phyloP scores from a whole-genome alignment of 2,888 invertebrate species.

The Chymomyza procnemis region DNA sequence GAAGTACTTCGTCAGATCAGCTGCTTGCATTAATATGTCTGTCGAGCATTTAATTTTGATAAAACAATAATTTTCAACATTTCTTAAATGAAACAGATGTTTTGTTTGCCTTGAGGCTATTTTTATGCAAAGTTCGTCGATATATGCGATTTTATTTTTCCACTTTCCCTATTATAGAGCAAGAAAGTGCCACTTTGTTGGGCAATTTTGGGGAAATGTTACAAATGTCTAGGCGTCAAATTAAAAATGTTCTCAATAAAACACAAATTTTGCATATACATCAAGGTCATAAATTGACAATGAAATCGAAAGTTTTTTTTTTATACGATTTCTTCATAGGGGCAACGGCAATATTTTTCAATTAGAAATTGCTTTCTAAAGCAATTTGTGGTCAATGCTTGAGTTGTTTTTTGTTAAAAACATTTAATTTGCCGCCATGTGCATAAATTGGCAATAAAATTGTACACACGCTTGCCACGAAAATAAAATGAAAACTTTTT shows the following conservation, averaged over 20 bases:
- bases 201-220: slow-evolving; percentile 39
- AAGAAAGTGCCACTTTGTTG: background rate
- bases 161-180: background rate
- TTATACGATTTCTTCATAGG: background rate
- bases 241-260: slow-evolving; percentile 45
- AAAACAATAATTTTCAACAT: slow-evolving; percentile 20
- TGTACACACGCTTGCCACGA: slow-evolving; percentile 14
- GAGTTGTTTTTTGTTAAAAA: slow-evolving; percentile 8
- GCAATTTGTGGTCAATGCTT: slow-evolving; percentile 13
- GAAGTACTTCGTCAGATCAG: background rate
- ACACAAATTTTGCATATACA: slow-evolving; percentile 36
- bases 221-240: slow-evolving; percentile 41
- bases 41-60: slow-evolving; percentile 39
- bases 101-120: background rate
- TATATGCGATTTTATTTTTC: slow-evolving; percentile 10
- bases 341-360: background rate
- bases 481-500: slow-evolving; percentile 64
- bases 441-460: slow-evolving; percentile 76
- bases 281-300: slow-evolving; percentile 55
- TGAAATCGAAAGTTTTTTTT: slow-evolving; percentile 16
- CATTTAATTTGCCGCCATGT: slow-evolving; percentile 57
- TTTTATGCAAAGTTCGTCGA: background rate
- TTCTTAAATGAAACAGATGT: slow-evolving; percentile 70
- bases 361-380: background rate
- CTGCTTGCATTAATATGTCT: slow-evolving; percentile 36